phyloP scores from a whole-genome alignment of 2,888 invertebrate species.

The Drosophila nr. medialis region DNA sequence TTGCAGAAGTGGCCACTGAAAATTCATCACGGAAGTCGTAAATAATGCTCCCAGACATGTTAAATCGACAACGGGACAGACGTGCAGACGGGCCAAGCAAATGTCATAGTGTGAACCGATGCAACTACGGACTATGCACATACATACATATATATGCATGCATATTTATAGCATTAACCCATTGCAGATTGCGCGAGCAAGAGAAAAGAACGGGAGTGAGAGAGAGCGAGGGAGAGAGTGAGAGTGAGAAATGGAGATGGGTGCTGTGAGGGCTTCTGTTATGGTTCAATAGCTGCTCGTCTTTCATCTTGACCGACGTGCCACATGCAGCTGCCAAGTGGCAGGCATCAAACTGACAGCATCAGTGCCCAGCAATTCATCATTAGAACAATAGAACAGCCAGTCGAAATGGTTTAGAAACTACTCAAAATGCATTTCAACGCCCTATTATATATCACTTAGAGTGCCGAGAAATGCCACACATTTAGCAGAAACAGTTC shows the following conservation, averaged over 20 bases:
- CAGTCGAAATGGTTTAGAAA: constrained; percentile 10
- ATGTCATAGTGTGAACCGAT: constrained; percentile 71
- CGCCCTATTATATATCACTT: constrained; percentile 70
- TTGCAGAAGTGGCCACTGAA: constrained; percentile 62
- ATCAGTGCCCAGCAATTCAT: constrained; percentile 60
- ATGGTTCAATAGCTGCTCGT: constrained; percentile 69
- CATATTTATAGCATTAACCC: constrained; percentile 69
- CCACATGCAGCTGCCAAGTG: constrained; percentile 61
- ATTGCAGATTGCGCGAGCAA: constrained; percentile 37
- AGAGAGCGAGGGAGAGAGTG: background rate
- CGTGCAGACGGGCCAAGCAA: constrained; percentile 47
- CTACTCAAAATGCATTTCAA: constrained; percentile 57
- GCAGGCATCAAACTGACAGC: constrained; percentile 37
- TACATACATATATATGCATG: constrained; percentile 12
- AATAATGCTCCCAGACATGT: constrained; percentile 63
- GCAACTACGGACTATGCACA: constrained; percentile 22
- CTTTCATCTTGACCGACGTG: constrained; percentile 71
- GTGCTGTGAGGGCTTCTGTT: constrained; percentile 37
- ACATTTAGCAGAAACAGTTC: constrained; percentile 42
- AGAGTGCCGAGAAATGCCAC: constrained; percentile 61
- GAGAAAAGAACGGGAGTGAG: background rate
- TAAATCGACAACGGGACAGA: constrained; percentile 40
- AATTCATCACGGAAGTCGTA: constrained; percentile 76
- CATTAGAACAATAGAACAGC: constrained; percentile 47
- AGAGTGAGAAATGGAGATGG: background rate